phyloP scores from a whole-genome alignment of 2,888 invertebrate species.

The Pteria penguin region DNA sequence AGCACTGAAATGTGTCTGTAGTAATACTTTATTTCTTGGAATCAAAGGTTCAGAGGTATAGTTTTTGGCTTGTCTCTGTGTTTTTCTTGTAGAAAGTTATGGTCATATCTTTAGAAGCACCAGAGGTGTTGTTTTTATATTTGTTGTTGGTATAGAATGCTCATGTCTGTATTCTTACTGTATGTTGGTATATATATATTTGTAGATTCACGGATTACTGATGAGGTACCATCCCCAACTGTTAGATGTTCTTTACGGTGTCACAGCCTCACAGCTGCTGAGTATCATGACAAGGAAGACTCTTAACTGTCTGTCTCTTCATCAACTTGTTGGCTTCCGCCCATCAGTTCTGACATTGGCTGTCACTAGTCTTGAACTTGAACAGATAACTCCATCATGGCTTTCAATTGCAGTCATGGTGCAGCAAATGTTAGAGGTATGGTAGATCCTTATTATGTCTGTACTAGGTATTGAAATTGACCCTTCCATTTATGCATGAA shows the following conservation, averaged over 20 bases:
- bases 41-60: no score
- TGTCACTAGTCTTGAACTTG: conserved; percentile 85
- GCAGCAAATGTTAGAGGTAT: conserved; percentile 74
- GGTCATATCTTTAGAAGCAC: no score
- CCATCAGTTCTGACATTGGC: conserved; percentile 89
- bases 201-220: conserved; percentile 75
- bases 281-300: conserved; percentile 72
- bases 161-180: no score
- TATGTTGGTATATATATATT: neutral
- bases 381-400: conserved; percentile 75
- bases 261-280: conserved; percentile 77
- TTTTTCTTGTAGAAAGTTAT: no score
- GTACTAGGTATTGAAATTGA: neutral
- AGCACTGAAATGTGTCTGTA: no score
- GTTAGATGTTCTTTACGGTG: conserved; percentile 69
- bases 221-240: conserved; percentile 76
- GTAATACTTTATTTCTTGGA: no score
- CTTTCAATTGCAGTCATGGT: conserved; percentile 70
- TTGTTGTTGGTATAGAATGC: no score
- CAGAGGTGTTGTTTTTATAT: no score
- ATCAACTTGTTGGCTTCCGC: conserved; percentile 86
- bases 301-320: conserved; percentile 81
- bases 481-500: no score
- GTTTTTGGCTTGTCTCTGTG: no score
- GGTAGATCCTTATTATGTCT: conserved; percentile 3